Percentiles rank a stretch among this genome's conserved stretches.
Conservation (phyloP, 2,113 vertebrate genomes). For the Psammodynastes pulverulentus region DNA sequence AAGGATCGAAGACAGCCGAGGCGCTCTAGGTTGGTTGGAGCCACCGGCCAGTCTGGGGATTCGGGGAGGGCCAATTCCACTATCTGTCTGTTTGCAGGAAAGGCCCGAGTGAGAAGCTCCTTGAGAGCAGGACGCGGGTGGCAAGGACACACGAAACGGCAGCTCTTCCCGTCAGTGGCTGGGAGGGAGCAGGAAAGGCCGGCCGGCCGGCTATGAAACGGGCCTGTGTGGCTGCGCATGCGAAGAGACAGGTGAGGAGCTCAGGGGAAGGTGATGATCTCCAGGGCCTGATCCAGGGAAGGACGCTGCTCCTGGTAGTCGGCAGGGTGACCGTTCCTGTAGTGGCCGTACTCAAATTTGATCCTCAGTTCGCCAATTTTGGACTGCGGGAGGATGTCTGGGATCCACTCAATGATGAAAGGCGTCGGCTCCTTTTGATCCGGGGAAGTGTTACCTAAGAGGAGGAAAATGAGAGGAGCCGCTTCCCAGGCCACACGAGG, state of each 20-base stretch:
- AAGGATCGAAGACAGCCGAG: background rate
- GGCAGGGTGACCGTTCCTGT: conserved; percentile 70
- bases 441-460: conserved; percentile 71
- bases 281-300: conserved; percentile 57
- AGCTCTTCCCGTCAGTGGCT: background rate
- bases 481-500: background rate
- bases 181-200: background rate
- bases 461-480: background rate
- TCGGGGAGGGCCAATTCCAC: background rate
- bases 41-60: background rate
- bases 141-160: background rate
- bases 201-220: conserved; percentile 10
- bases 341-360: conserved; percentile 85
- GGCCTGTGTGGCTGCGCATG: conserved; percentile 51
- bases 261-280: conserved; percentile 71
- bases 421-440: conserved; percentile 81
- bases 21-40: no score
- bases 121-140: background rate
- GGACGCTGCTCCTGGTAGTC: conserved; percentile 59
- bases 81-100: conserved; percentile 2
- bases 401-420: conserved; percentile 90
- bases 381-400: conserved; percentile 81
- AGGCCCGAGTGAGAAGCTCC: background rate
- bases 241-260: background rate
- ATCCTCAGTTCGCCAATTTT: conserved; percentile 84